A percentile compares a stretch with the other conserved stretches of the same genome.
Conservation (phyloP, 35 echinoderm and acorn worm genomes). For the Apostichopus parvimensis region DNA sequence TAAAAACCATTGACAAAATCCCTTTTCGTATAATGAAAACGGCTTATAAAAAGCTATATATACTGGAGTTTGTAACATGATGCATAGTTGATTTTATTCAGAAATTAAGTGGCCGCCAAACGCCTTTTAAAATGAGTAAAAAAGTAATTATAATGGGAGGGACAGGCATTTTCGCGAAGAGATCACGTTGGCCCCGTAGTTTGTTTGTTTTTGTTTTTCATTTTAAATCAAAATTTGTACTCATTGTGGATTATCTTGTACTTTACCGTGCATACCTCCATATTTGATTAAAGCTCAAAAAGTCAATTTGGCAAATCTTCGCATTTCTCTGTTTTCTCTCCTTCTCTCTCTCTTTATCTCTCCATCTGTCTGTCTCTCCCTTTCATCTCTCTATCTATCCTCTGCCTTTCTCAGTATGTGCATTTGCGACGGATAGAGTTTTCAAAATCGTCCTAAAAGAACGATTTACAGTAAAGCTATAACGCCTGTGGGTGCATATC, state of each 20-base stretch:
- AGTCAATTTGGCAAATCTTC: neutral
- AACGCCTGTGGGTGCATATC: neutral
- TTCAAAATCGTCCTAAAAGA: neutral
- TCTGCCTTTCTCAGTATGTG: neutral
- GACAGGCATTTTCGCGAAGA: no score
- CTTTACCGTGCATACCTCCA: no score
- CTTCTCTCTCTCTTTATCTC: neutral
- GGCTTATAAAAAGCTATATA: neutral
- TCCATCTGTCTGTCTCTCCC: neutral
- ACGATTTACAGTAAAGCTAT: neutral
- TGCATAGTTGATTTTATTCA: constrained; percentile 18
- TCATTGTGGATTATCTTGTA: no score
- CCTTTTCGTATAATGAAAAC: neutral
- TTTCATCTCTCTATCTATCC: neutral
- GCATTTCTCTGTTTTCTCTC: neutral
- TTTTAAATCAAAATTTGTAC: no score
- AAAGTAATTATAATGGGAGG: neutral
- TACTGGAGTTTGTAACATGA: neutral
- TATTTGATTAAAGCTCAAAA: no score
- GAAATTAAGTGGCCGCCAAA: constrained; percentile 39
- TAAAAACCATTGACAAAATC: neutral
- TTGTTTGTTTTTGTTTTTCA: no score
- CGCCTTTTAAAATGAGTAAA: neutral
- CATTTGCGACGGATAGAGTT: neutral
- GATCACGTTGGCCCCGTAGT: no score